Evolutionary conservation across 2,113 vertebrate genomes (phyloP).

Genomic region (Numida meleagris): DNA sequence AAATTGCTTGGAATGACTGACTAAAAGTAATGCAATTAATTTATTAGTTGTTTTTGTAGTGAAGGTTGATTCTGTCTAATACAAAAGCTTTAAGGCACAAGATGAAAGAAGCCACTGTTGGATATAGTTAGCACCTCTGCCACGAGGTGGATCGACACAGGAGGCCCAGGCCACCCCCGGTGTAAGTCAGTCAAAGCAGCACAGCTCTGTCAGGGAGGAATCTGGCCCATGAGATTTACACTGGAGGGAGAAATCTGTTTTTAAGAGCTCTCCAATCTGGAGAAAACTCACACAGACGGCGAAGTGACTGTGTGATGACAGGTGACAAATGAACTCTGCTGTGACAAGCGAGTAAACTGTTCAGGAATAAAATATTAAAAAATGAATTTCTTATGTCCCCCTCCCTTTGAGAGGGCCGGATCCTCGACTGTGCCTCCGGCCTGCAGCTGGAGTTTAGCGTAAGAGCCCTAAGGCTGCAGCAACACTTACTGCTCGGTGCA

Average conservation of each 20-base stretch:
- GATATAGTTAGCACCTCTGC: neutral
- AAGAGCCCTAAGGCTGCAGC: neutral
- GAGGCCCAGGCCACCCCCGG: rapidly evolving
- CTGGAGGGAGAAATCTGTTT: conserved; percentile 22
- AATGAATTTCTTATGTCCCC: neutral
- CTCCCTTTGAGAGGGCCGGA: neutral
- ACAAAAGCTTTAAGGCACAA: neutral
- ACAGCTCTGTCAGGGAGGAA: neutral
- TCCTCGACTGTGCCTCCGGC: neutral
- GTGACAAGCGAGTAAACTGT: conserved; percentile 61
- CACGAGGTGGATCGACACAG: neutral
- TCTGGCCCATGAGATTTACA: neutral
- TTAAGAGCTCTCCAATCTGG: conserved; percentile 48
- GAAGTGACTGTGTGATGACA: conserved; percentile 47
- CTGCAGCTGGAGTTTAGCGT: conserved; percentile 8
- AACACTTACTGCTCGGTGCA: neutral
- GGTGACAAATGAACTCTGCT: conserved; percentile 58
- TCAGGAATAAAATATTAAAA: conserved; percentile 49
- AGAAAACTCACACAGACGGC: conserved; percentile 39
- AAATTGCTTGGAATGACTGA: neutral
- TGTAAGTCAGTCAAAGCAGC: neutral
- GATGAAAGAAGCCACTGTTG: neutral
- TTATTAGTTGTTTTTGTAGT: neutral
- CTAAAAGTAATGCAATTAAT: conserved; percentile 10
- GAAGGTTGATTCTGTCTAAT: neutral